phyloP scores from a whole-genome alignment of 2,888 invertebrate genomes.

The Hypercompe scribonia region DNA sequence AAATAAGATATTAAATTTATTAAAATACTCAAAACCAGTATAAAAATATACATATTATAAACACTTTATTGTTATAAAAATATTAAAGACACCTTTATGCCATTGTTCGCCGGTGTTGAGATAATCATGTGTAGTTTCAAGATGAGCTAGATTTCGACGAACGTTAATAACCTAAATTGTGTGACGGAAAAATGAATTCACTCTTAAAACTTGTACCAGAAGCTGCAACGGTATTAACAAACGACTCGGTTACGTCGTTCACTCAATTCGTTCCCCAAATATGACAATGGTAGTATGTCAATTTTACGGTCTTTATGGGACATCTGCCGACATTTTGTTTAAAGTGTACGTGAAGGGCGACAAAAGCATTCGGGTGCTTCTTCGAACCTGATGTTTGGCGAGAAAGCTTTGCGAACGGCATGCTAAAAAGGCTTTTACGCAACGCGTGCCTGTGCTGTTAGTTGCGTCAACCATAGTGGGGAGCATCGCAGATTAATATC shows the following conservation, averaged over 20 bases:
- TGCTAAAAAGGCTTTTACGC: constrained; percentile 82
- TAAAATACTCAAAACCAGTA: not conserved
- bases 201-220: constrained; percentile 29
- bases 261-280: constrained; percentile 66
- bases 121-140: constrained; percentile 16
- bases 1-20: too few species aligned
- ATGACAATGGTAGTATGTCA: constrained; percentile 69
- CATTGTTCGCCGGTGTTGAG: constrained; percentile 22
- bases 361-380: constrained; percentile 77
- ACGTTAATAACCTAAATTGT: constrained; percentile 39
- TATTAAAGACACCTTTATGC: constrained; percentile 10
- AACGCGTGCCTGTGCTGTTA: constrained; percentile 61
- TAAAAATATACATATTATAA: not conserved
- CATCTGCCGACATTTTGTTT: constrained; percentile 40
- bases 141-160: constrained; percentile 27
- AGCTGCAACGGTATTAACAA: constrained; percentile 65
- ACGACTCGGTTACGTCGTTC: constrained; percentile 71
- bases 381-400: constrained; percentile 68
- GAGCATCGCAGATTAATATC: constrained; percentile 68
- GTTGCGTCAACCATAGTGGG: constrained; percentile 67
- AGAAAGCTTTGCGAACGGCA: constrained; percentile 81
- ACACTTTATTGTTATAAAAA: constrained; percentile 12
- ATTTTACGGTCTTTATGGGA: constrained; percentile 71
- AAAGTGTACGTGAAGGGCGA: constrained; percentile 56
- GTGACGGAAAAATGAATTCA: constrained; percentile 27